Evolutionary conservation across 2,888 invertebrate species (phyloP).

Genomic region (Ypsolopha sequella): DNA sequence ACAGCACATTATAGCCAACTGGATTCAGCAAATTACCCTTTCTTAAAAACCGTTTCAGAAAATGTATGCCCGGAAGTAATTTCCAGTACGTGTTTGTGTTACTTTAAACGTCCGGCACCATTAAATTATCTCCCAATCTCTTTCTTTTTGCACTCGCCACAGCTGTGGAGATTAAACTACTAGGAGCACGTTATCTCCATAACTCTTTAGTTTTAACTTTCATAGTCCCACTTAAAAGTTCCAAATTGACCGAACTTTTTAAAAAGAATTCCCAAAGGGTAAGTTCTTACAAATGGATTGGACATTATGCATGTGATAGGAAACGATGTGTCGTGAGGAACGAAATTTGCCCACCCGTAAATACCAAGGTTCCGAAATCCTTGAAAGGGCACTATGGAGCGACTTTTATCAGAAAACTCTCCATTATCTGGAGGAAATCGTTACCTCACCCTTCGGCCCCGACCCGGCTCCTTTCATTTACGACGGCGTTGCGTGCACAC

Average conservation of each 20-base stretch:
- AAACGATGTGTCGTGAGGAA: conserved; percentile 42
- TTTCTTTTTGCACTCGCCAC: conserved; percentile 31
- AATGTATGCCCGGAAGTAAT: conserved; percentile 44
- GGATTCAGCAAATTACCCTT: conserved; percentile 41
- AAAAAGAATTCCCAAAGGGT: conserved; percentile 25
- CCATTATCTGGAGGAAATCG: conserved; percentile 68
- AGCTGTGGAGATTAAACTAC: conserved; percentile 30
- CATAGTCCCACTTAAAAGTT: conserved; percentile 28
- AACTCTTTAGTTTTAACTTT: conserved; percentile 29
- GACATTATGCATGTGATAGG: conserved; percentile 40
- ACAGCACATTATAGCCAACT: conserved; percentile 29
- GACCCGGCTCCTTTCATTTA: conserved; percentile 56
- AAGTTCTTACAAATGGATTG: conserved; percentile 25
- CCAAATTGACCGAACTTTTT: conserved; percentile 18
- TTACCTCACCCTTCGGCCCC: conserved; percentile 56
- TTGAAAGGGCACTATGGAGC: conserved; percentile 55
- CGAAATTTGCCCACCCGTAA: conserved; percentile 50
- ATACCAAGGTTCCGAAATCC: conserved; percentile 56
- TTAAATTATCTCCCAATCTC: conserved; percentile 44
- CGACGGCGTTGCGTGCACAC: conserved; percentile 62
- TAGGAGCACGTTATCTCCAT: conserved; percentile 38
- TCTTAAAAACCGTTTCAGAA: conserved; percentile 38
- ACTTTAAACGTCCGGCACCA: conserved; percentile 37
- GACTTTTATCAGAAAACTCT: conserved; percentile 66
- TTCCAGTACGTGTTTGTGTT: conserved; percentile 48